Conservation (phyloP, 2,888 invertebrate genomes). For the Dryocosmus kuriphilus region DNA sequence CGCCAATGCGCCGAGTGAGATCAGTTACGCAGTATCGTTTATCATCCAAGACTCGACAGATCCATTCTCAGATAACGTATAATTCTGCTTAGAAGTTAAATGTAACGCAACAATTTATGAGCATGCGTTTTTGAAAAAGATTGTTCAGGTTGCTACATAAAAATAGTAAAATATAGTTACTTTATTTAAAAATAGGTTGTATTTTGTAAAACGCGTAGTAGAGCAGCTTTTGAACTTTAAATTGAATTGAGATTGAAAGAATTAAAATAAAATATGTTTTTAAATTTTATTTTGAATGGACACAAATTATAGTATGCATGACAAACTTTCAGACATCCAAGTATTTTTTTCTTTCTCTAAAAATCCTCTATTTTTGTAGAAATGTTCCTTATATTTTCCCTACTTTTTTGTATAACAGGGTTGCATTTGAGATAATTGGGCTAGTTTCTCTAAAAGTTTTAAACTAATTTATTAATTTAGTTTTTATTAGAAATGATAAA, state of each 20-base stretch:
- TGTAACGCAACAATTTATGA: neutral
- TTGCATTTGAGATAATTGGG: no score
- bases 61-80: neutral
- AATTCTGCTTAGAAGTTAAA: neutral
- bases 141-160: neutral
- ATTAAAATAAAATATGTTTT: no score
- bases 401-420: no score
- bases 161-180: neutral
- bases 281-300: no score
- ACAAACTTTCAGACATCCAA: neutral
- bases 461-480: no score
- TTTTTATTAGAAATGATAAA: no score
- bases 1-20: neutral
- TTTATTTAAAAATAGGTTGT: neutral
- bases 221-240: neutral
- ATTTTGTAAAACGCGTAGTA: no score
- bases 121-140: neutral
- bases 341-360: no score
- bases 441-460: no score
- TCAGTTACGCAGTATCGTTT: constrained; percentile 22
- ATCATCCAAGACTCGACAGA: constrained; percentile 16
- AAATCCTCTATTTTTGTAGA: no score
- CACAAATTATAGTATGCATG: neutral
- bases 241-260: neutral
- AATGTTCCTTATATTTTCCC: no score